These are phyloP conservation scores for Physocephala rufipes DNA, from an alignment of 2,888 invertebrate genomes.

Conservation along the genomic window DNA sequence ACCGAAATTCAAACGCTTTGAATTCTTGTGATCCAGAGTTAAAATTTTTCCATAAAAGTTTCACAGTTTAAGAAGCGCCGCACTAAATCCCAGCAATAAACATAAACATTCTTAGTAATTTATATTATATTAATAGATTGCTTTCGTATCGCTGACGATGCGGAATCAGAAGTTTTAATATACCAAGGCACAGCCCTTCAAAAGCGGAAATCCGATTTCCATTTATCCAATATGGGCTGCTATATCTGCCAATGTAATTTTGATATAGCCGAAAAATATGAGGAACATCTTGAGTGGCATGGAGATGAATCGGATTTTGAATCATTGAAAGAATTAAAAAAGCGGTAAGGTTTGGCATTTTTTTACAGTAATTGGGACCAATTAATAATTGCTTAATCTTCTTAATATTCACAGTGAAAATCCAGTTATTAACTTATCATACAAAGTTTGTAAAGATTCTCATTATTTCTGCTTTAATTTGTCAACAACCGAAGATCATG, in stretches of 20 bases:
- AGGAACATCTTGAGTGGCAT: slow-evolving; percentile 59
- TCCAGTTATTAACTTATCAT: slow-evolving; percentile 52
- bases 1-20: slow-evolving; percentile 1
- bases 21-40: neutral
- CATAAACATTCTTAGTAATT: neutral
- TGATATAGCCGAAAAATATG: slow-evolving; percentile 50
- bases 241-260: slow-evolving; percentile 60
- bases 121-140: slow-evolving; percentile 37
- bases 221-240: slow-evolving; percentile 54
- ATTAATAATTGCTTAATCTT: neutral
- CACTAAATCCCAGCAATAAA: neutral
- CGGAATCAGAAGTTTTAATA: slow-evolving; percentile 45
- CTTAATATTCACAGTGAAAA: slow-evolving; percentile 43
- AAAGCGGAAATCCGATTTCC: slow-evolving; percentile 45
- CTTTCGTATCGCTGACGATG: slow-evolving; percentile 47
- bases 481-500: slow-evolving; percentile 45
- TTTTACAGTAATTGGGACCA: no score
- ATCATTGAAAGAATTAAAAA: slow-evolving; percentile 49
- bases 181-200: slow-evolving; percentile 52
- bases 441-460: slow-evolving; percentile 56
- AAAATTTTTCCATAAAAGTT: neutral
- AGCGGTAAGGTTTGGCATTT: slow-evolving; percentile 50
- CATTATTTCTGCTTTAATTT: slow-evolving; percentile 60
- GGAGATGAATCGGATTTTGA: slow-evolving; percentile 59
- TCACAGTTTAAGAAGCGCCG: neutral